Evolutionary conservation across 2,888 invertebrate genomes (phyloP), one percentile per base, ranked within the genome.

Genomic region (Eutolmus rufibarbis): DNA sequence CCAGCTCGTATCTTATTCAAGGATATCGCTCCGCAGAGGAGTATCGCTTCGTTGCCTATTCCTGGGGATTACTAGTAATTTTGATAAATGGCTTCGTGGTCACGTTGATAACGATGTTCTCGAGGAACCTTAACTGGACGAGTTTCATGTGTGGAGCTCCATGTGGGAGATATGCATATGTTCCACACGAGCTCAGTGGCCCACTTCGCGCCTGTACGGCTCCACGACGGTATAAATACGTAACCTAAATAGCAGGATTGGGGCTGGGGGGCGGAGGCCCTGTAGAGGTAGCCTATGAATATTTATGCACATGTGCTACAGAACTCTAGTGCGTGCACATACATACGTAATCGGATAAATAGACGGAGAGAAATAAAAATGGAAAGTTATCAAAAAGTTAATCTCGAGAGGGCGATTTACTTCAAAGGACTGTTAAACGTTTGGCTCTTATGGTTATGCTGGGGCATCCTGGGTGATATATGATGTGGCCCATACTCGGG

Each of bases 341-440:
- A 82, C 40, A 82, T 66, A 82, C 57, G 66, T 66, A 82, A 82
- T 82, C 82, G 51, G 66, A 57, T 57, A 82, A 66, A 82, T 57
- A 66, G 82, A 85, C 40, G 34, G 74, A 85, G 46, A 43, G 74
- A 85, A 74, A 85, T 85, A 85, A 85, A 85, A 85, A 85, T 85
- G 85, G 85, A 74, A 85, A 85, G 74, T 85, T 85, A 85, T 85
- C 85, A 85, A 85, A 85, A 85, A 85, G 85, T 85, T 85, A 85
- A 85, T 85, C 85, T 85, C 85, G 43, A 74, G 85, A 85, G 85
- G 85, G 85, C 74, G 85, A 85, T 85, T 85, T 85, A 85, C 85
- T 74, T 85, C 85, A 74, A 85, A 85, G 74, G 85, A 74, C 85
- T 85, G 85, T 85, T 85, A 85, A 85, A 85, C 74, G 85, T 46